A percentile compares a stretch with the other conserved stretches of the same genome.
Conservation (phyloP, 2,113 vertebrate species). For the Arvicanthis niloticus region DNA sequence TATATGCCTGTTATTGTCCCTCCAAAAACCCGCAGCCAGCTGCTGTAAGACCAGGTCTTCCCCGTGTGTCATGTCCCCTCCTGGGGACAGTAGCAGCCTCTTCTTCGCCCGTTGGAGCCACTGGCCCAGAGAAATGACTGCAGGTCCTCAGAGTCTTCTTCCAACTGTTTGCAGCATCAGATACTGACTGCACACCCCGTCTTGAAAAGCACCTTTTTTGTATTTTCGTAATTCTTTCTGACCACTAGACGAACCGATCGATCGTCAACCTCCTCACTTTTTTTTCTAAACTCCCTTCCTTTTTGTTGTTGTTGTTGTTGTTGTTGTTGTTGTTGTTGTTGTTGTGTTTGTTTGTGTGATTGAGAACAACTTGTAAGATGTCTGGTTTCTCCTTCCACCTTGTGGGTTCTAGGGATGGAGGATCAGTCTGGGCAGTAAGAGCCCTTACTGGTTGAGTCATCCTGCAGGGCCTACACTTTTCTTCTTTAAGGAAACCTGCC, state of each 20-base stretch:
- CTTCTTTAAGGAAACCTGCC: background rate
- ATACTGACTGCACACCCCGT: background rate
- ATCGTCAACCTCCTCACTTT: background rate
- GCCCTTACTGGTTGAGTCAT: background rate
- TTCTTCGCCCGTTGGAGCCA: fast-evolving
- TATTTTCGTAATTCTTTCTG: background rate
- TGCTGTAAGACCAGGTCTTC: background rate
- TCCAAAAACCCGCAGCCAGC: background rate
- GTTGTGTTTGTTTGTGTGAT: background rate
- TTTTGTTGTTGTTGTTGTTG: background rate
- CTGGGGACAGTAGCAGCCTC: background rate
- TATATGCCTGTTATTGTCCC: background rate
- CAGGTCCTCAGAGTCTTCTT: background rate
- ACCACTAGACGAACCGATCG: background rate
- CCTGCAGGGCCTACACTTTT: background rate
- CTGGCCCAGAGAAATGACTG: background rate
- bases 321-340: no score
- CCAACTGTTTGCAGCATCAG: background rate
- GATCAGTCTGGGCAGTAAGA: background rate
- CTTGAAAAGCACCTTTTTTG: background rate
- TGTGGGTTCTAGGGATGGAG: background rate
- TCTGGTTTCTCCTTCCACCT: background rate
- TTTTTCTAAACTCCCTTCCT: background rate
- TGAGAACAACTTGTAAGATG: background rate
- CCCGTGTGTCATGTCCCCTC: background rate